Conservation (phyloP, 2,888 invertebrate species). For the Adelphocoris suturalis region DNA sequence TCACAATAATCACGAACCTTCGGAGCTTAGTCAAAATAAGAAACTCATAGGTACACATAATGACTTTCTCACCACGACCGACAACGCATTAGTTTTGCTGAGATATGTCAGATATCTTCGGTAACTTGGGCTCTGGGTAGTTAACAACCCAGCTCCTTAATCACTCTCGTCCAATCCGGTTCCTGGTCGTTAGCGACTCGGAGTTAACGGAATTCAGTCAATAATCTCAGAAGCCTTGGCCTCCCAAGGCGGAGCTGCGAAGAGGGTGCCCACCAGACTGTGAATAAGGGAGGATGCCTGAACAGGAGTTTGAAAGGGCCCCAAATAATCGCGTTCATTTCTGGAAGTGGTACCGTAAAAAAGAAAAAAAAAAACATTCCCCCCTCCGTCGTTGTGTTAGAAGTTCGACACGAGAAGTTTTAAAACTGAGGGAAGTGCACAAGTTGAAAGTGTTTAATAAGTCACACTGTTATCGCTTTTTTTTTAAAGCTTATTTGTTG, state of each 20-base stretch:
- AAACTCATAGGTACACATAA: no score
- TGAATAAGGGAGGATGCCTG: slow-evolving; percentile 10
- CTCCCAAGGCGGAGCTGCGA: background rate
- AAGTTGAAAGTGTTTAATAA: background rate
- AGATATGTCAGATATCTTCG: background rate
- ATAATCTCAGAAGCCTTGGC: slow-evolving; percentile 21
- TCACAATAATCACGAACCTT: no score
- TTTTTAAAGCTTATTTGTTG: no score
- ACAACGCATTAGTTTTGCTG: no score
- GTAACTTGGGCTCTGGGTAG: background rate
- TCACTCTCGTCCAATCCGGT: slow-evolving; percentile 14
- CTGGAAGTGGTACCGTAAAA: background rate
- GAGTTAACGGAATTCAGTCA: slow-evolving; percentile 36
- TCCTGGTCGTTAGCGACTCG: slow-evolving; percentile 32
- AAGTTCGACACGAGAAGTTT: background rate
- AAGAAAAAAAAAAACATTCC: background rate
- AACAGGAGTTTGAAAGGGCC: background rate
- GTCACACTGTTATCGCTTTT: no score
- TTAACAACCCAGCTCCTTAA: slow-evolving; percentile 6
- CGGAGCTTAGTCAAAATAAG: no score
- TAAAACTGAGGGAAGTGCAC: background rate
- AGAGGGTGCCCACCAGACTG: slow-evolving; percentile 36
- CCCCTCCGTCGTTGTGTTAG: background rate
- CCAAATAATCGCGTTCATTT: slow-evolving; percentile 29
- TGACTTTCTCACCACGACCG: no score